Conservation (phyloP, 2,888 invertebrate genomes). For the Drosophila fungiperda region DNA sequence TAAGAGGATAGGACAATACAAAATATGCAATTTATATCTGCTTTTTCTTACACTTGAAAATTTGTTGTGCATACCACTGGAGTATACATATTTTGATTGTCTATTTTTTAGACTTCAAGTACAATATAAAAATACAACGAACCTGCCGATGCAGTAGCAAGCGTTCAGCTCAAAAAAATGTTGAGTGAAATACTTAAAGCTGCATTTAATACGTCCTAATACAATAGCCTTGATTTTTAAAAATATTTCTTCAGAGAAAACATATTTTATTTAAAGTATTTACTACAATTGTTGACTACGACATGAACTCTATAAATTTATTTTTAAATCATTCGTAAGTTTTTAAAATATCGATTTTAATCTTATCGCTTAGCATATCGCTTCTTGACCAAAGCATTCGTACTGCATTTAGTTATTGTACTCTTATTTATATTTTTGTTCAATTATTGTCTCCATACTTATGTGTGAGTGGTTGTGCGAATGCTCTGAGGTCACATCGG, state of each 20-base stretch:
- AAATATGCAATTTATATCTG: neutral
- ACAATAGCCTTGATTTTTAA: neutral
- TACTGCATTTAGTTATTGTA: neutral
- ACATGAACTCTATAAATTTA: neutral
- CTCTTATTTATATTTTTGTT: slow-evolving; percentile 6
- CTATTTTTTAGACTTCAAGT: neutral
- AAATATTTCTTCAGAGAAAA: neutral
- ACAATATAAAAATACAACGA: neutral
- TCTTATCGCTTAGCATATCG: neutral
- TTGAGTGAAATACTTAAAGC: neutral
- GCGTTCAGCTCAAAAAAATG: neutral
- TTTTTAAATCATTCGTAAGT: neutral
- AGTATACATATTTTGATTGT: neutral
- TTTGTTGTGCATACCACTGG: neutral
- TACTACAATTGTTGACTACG: neutral
- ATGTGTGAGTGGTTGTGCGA: slow-evolving; percentile 19
- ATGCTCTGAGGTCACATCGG: slow-evolving; percentile 24
- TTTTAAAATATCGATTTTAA: neutral
- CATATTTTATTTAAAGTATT: neutral
- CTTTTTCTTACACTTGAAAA: neutral
- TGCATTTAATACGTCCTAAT: neutral
- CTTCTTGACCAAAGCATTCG: neutral
- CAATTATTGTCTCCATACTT: neutral
- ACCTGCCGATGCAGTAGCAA: neutral
- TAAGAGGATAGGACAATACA: neutral